These are phyloP conservation scores for Bombyx huttoni DNA, from an alignment of 2,888 invertebrate genomes.

Conservation along the genomic window DNA sequence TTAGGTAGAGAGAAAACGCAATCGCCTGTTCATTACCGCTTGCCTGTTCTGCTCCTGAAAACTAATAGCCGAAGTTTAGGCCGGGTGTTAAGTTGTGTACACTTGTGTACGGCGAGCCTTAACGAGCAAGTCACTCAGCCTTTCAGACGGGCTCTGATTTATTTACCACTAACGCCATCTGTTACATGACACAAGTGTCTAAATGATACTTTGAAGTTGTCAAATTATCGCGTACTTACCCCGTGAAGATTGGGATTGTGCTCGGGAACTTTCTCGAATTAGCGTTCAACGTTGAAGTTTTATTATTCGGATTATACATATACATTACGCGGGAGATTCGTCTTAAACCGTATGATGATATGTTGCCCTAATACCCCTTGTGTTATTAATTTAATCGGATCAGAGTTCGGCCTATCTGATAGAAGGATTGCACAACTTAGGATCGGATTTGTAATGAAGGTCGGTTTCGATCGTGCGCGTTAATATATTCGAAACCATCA, in stretches of 20 bases:
- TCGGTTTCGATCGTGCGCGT: background rate
- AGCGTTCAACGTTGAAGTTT: background rate
- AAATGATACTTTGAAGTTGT: conserved; percentile 63
- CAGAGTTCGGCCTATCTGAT: background rate
- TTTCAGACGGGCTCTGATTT: conserved; percentile 44
- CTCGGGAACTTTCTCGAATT: background rate
- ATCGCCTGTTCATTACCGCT: conserved; percentile 19
- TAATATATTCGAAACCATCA: no score
- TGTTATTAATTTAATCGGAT: conserved; percentile 1
- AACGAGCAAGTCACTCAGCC: conserved; percentile 52
- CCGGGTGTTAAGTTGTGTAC: conserved; percentile 23
- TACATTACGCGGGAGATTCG: background rate
- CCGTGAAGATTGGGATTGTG: conserved; percentile 24
- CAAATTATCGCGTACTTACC: conserved; percentile 53
- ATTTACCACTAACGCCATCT: conserved; percentile 56
- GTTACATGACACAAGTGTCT: conserved; percentile 42
- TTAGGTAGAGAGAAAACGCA: conserved; percentile 3
- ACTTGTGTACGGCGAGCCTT: conserved; percentile 29
- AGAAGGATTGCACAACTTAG: background rate
- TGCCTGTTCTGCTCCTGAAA: conserved; percentile 10
- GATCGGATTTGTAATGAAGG: background rate
- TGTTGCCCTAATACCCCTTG: background rate
- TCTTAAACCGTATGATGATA: background rate
- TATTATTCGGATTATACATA: background rate
- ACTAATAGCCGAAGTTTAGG: conserved; percentile 31